Evolutionary conservation across 2,113 vertebrate species (phyloP).

Genomic region (Opisthocomus hoazin): DNA sequence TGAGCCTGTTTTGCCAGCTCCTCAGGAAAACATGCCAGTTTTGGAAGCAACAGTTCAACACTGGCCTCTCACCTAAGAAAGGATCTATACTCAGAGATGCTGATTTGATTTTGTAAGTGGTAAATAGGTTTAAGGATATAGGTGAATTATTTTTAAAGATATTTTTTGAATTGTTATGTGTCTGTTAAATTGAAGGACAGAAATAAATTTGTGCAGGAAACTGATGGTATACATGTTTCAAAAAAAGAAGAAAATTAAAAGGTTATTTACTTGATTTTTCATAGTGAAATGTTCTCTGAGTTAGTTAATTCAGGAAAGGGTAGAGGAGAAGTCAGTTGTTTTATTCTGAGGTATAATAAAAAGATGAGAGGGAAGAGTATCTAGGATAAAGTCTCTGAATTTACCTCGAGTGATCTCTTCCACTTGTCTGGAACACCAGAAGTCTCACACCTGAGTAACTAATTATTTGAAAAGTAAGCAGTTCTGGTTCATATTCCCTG

Average conservation of each 20-base stretch:
- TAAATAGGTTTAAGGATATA: neutral
- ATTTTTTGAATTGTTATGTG: neutral
- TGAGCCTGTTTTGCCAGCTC: neutral
- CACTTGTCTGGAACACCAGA: neutral
- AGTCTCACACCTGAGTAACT: neutral
- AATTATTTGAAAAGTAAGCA: neutral
- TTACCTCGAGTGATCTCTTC: neutral
- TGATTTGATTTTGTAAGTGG: neutral
- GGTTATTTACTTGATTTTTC: neutral
- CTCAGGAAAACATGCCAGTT: neutral
- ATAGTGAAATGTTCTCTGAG: neutral
- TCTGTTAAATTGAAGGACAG: neutral
- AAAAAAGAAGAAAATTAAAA: neutral
- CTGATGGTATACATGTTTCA: neutral
- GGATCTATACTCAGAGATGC: neutral
- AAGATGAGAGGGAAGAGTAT: neutral
- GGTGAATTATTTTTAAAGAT: neutral
- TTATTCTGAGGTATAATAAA: neutral
- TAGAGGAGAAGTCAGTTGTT: neutral
- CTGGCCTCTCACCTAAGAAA: neutral
- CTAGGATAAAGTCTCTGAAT: neutral
- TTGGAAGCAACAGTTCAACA: neutral
- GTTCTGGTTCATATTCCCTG: neutral
- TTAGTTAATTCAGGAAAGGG: neutral
- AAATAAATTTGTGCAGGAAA: neutral